Conservation (phyloP, 1,140 invertebrate species). For the Drosophila carrolli region DNA sequence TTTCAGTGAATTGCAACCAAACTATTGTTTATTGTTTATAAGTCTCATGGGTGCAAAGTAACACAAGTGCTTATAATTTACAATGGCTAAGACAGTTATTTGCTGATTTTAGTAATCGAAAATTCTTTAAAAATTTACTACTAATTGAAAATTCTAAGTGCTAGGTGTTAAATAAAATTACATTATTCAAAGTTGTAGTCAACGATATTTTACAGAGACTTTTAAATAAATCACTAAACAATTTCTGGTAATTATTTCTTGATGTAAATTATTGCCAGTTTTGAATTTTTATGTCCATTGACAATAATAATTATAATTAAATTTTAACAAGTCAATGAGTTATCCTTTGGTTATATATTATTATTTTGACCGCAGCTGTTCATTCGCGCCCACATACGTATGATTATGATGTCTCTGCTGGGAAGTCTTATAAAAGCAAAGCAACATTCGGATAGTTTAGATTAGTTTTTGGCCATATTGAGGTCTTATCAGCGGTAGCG, state of each 20-base stretch:
- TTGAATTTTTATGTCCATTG: too few relatives aligned
- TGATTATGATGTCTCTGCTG: slow-evolving; percentile 11
- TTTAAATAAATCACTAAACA: not conserved
- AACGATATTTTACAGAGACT: not conserved
- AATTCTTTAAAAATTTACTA: too few relatives aligned
- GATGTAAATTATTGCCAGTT: too few relatives aligned
- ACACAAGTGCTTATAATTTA: not conserved
- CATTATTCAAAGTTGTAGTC: not conserved
- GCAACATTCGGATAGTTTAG: slow-evolving; percentile 21
- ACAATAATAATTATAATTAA: not conserved
- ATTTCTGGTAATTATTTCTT: not conserved
- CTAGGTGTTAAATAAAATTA: too few relatives aligned
- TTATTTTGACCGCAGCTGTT: slow-evolving; percentile 6
- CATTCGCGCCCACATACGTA: not conserved
- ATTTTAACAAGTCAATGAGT: not conserved
- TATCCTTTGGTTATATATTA: not conserved
- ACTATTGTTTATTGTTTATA: not conserved
- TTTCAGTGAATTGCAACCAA: not conserved
- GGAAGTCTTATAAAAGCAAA: slow-evolving; percentile 47
- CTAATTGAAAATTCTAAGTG: too few relatives aligned
- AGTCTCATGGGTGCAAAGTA: not conserved
- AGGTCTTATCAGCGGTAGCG: slow-evolving; percentile 21
- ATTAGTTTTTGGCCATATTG: slow-evolving; percentile 36
- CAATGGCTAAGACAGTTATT: not conserved
- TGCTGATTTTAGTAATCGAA: not conserved